Conservation (phyloP, 1,140 invertebrate species). For the Apolygus lucorum region DNA sequence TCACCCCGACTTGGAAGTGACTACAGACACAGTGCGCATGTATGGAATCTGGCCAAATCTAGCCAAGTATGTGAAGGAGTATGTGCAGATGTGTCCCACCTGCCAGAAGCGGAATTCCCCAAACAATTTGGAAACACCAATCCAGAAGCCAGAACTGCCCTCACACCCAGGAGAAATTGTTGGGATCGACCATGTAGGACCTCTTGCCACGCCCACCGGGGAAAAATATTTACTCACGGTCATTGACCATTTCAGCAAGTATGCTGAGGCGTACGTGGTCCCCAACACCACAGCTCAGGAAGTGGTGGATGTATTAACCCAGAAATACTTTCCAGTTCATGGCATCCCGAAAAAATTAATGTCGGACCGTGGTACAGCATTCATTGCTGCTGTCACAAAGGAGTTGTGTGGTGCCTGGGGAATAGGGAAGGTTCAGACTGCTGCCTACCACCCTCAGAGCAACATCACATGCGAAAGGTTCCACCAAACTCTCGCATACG, state of each 20-base stretch:
- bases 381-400: constrained; percentile 34
- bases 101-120: background rate
- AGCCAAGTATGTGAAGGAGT: background rate
- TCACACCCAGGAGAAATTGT: background rate
- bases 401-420: constrained; percentile 32
- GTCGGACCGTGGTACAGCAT: constrained; percentile 36
- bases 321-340: constrained; percentile 28
- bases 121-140: background rate
- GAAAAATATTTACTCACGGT: background rate
- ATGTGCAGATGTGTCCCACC: background rate
- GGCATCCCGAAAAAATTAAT: too few species aligned
- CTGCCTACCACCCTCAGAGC: too few species aligned
- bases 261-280: too few species aligned
- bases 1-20: background rate
- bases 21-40: background rate
- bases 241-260: too few species aligned
- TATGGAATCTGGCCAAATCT: background rate
- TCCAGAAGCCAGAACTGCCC: constrained; percentile 5
- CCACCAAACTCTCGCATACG: too few species aligned
- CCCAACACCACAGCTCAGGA: background rate
- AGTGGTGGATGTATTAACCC: background rate
- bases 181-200: background rate
- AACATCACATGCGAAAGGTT: too few species aligned
- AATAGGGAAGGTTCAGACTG: constrained; percentile 35
- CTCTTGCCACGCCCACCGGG: background rate